phyloP scores from a whole-genome alignment of 1,140 invertebrate genomes.

The Zeugodacus cucurbitae region DNA sequence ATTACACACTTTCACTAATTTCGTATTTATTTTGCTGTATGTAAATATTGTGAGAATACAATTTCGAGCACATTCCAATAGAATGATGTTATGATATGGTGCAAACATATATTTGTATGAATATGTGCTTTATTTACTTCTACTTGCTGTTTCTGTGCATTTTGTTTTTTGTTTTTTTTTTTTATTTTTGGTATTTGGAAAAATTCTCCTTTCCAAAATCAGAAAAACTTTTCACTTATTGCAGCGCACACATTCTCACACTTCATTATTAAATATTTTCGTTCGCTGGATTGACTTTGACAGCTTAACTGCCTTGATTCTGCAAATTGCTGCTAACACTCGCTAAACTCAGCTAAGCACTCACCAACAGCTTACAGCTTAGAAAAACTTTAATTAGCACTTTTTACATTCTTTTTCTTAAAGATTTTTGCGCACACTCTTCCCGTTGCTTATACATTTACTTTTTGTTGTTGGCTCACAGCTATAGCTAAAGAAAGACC shows the following conservation, averaged over 20 bases:
- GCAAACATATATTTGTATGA: neutral
- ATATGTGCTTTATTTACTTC: too few relatives aligned
- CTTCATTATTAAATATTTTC: neutral
- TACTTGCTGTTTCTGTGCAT: too few relatives aligned
- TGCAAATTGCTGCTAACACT: too few relatives aligned
- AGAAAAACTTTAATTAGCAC: neutral
- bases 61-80: neutral
- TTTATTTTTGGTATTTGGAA: neutral
- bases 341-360: neutral
- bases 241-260: neutral
- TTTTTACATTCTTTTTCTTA: constrained; percentile 9
- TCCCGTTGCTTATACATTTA: neutral
- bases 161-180: neutral
- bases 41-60: neutral
- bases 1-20: constrained; percentile 8
- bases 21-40: neutral
- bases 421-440: neutral
- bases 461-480: too few relatives aligned
- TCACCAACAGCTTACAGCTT: neutral
- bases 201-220: neutral
- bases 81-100: neutral
- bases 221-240: neutral
- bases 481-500: too few relatives aligned
- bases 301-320: neutral
- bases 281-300: neutral